Base-by-base conservation (phyloP, 2,888 invertebrate genomes). In the Meteorus colon region DNA sequence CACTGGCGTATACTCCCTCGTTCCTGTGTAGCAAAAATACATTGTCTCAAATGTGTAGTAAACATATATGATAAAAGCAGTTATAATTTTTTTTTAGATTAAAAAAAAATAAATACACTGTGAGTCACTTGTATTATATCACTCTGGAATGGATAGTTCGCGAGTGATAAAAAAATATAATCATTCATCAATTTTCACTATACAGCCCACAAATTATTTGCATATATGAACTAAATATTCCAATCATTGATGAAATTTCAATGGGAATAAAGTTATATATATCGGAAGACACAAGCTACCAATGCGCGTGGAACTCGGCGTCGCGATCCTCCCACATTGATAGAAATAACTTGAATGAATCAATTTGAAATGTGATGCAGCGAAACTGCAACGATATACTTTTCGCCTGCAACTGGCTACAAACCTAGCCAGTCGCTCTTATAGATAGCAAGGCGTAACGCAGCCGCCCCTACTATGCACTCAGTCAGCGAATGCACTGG, bases 401-500 rank as follows among this genome's bases (percentile, higher is more conserved):
- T 74, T 67, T 72, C 74, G 37, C 67, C 55, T 48, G 62, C 59
- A 66, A 77, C 77, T 75, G 78, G 69, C 75, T 72, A 55, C 71
- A 68, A 69, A 60, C 37, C 60, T 62, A 29, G 29, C 27, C 45
- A 19, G 31, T 29, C 45, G 45, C 29, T 59, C 72, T 67, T 69
- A 66, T 69, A 73, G 65, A 76, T 66, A 65, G 41, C 45, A 51
- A 75, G 70, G 4, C 74, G 59, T 37, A 37, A 67, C 24, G 16
- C 29, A 66, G 29, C 66, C 48, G 45, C 51, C 16, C 48, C 68
- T 48, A 68, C 45, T 68, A n/a, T 19, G 19, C 24, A 2, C 55
- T n/a, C 19, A 55, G 55, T 55, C 55, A 55, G 55, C 55, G 55
- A 55, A 55, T 55, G 55, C 19, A 19, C 19, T 24, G 48, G 16